Conservation (phyloP, 2,888 invertebrate genomes). For the Athalia rosae region DNA sequence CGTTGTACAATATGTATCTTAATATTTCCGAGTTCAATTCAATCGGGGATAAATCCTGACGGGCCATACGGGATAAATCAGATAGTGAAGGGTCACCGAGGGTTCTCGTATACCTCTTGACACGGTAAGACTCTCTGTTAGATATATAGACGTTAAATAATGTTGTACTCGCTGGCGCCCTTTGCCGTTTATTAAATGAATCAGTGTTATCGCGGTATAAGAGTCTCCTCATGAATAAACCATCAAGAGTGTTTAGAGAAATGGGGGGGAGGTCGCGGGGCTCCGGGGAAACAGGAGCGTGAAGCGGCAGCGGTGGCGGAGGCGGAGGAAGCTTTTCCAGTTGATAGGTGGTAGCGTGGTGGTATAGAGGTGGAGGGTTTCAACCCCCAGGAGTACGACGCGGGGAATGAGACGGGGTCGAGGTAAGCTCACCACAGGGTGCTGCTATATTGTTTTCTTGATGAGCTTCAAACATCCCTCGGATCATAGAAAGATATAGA, state of each 20-base stretch:
- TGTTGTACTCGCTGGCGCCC: conserved; percentile 57
- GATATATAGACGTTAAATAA: conserved; percentile 71
- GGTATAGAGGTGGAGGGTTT: conserved; percentile 6
- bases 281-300: conserved; percentile 12
- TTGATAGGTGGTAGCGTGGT: conserved; percentile 42
- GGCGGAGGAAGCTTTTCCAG: conserved; percentile 40
- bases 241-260: conserved; percentile 70
- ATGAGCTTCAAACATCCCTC: conserved; percentile 69
- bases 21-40: too few species aligned
- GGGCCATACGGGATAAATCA: too few species aligned
- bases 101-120: conserved; percentile 56
- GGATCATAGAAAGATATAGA: conserved; percentile 43
- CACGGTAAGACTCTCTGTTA: conserved; percentile 64
- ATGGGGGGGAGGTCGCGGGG: conserved; percentile 53
- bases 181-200: conserved; percentile 72
- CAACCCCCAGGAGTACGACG: conserved; percentile 19
- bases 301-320: not conserved
- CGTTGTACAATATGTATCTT: too few species aligned
- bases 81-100: not conserved
- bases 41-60: too few species aligned
- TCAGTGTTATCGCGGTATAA: conserved; percentile 71
- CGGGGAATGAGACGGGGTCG: conserved; percentile 55
- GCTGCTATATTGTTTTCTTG: conserved; percentile 73
- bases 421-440: conserved; percentile 70
- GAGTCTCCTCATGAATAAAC: conserved; percentile 72